Conservation (phyloP, 92 coral and sea anemone species). For the Phenganax marumi region DNA sequence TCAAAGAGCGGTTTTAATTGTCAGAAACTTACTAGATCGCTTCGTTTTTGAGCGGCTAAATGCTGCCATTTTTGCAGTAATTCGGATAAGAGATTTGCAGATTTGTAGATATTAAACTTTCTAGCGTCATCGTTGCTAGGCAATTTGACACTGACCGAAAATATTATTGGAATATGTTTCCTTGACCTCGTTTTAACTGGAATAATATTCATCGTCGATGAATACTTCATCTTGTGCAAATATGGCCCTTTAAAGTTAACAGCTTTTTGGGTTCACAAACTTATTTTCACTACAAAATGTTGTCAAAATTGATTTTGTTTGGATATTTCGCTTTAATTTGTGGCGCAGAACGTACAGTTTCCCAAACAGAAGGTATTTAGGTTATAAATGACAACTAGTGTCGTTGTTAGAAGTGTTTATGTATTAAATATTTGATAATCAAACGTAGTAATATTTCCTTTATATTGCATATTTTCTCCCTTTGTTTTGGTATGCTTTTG, state of each 20-base stretch:
- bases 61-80: slow-evolving; percentile 67
- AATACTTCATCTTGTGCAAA: not conserved
- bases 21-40: slow-evolving; percentile 71
- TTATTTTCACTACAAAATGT: not conserved
- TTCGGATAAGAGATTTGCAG: no score
- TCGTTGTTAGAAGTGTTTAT: not conserved
- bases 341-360: slow-evolving; percentile 9
- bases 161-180: not conserved
- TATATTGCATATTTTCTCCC: no score
- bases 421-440: not conserved
- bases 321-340: not conserved
- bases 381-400: not conserved
- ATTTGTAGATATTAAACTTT: not conserved
- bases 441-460: not conserved
- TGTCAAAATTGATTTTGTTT: slow-evolving; percentile 6
- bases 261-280: no score
- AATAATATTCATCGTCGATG: not conserved
- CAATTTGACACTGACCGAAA: slow-evolving; percentile 5
- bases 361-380: slow-evolving; percentile 7
- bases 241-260: not conserved
- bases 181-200: slow-evolving; percentile 2
- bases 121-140: slow-evolving; percentile 17
- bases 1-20: no score
- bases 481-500: no score
- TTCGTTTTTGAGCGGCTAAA: slow-evolving; percentile 79